Evolutionary conservation across 2,113 vertebrate species (phyloP).

Genomic region (Triplophysa tibetana): DNA sequence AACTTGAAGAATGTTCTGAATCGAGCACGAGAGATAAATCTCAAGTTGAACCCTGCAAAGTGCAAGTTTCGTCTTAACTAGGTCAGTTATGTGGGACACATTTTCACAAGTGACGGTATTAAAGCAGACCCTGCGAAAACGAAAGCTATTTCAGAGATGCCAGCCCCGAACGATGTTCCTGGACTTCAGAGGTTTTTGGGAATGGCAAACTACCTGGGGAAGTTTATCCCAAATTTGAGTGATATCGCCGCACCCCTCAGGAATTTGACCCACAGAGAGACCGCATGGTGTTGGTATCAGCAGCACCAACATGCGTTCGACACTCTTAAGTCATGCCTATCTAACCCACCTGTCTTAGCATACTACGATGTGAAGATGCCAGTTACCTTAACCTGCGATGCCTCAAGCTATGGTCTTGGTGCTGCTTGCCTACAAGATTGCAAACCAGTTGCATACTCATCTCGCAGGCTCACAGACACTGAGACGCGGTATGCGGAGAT

Average conservation of each 20-base stretch:
- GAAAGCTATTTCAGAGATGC: no score
- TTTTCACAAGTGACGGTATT: slow-evolving; percentile 48
- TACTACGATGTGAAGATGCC: not conserved
- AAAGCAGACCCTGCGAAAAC: slow-evolving; percentile 46
- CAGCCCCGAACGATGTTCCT: no score
- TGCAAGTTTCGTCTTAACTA: slow-evolving; percentile 62
- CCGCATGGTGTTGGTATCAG: no score
- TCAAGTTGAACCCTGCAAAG: slow-evolving; percentile 34
- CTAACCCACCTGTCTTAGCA: no score
- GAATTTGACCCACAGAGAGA: no score
- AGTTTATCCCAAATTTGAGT: no score
- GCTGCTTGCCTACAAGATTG: slow-evolving; percentile 18
- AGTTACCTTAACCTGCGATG: slow-evolving; percentile 39
- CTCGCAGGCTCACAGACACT: not conserved
- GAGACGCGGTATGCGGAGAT: slow-evolving; percentile 23
- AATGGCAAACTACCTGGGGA: no score
- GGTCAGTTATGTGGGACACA: slow-evolving; percentile 33
- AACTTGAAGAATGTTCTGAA: slow-evolving; percentile 33
- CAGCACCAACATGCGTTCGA: no score
- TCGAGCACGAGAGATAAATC: not conserved
- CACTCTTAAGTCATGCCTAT: no score
- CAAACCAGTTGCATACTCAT: not conserved
- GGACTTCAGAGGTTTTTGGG: no score
- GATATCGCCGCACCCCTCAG: no score
- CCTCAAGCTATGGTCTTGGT: slow-evolving; percentile 24